phyloP scores from a whole-genome alignment of 2,888 invertebrate species.

The Dynastes maya region DNA sequence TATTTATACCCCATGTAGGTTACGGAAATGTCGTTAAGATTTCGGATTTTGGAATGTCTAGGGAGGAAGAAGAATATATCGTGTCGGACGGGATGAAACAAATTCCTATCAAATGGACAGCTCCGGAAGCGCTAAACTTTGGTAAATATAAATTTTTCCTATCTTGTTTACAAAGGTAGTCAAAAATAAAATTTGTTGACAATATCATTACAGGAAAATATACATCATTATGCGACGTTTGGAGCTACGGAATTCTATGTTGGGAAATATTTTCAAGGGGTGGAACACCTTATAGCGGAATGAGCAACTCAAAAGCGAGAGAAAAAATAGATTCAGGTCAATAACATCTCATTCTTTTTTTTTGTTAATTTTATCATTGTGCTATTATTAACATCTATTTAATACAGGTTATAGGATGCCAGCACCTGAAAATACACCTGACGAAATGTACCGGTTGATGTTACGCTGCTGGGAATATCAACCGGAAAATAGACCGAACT shows the following conservation, averaged over 20 bases:
- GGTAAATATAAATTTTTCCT: constrained; percentile 73
- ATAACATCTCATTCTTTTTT: constrained; percentile 55
- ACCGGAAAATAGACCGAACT: constrained; percentile 92
- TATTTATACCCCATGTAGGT: constrained; percentile 68
- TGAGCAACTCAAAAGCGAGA: constrained; percentile 94
- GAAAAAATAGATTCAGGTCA: constrained; percentile 94
- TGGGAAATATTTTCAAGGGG: constrained; percentile 98
- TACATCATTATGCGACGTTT: constrained; percentile 95
- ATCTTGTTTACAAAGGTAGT: background rate
- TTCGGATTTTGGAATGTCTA: constrained; percentile 98
- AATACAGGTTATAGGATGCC: constrained; percentile 93
- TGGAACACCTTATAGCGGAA: constrained; percentile 93
- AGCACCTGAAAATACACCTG: constrained; percentile 89
- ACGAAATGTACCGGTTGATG: constrained; percentile 93
- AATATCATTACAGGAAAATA: constrained; percentile 82
- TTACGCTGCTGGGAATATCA: constrained; percentile 95
- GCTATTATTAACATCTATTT: background rate
- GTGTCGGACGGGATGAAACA: constrained; percentile 99
- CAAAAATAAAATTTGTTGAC: too few species aligned
- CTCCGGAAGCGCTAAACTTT: constrained; percentile 96
- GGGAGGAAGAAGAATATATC: constrained; percentile 97
- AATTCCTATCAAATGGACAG: constrained; percentile 99
- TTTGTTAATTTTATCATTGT: background rate
- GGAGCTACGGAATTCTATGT: constrained; percentile 96
- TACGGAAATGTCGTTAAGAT: constrained; percentile 94